Percentiles rank a stretch among this genome's conserved stretches.
Conservation (phyloP, 2,888 invertebrate species). For the Halocaridina rubra region DNA sequence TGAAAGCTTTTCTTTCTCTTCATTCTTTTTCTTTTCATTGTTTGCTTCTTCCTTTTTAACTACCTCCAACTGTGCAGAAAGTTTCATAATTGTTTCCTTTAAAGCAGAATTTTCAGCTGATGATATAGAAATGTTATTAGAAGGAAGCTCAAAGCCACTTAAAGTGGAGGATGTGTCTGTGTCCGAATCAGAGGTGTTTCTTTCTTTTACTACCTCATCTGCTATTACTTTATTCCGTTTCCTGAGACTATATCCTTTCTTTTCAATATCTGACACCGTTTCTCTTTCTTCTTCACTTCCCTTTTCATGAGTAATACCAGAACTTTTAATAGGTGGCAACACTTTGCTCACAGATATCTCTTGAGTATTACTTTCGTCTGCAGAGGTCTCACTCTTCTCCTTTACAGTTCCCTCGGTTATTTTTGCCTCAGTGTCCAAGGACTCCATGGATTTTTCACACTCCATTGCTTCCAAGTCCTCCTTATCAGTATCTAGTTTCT, state of each 20-base stretch:
- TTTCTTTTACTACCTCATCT: background rate
- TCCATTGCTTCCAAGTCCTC: background rate
- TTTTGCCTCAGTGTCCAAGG: background rate
- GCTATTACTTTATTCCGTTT: background rate
- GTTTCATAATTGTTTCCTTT: conserved; percentile 37
- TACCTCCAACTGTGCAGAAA: conserved; percentile 25
- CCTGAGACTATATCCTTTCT: background rate
- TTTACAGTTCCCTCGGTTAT: background rate
- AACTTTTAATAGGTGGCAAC: background rate
- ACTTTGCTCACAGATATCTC: background rate
- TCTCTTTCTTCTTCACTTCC: background rate
- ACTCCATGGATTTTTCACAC: background rate
- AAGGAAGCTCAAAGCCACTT: conserved; percentile 31
- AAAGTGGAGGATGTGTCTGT: conserved; percentile 38
- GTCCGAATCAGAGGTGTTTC: conserved; percentile 18
- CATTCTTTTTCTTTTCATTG: background rate
- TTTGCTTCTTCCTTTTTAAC: background rate
- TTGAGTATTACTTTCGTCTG: background rate
- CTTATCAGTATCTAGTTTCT: conserved; percentile 50
- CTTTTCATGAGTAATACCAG: background rate
- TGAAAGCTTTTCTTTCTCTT: background rate
- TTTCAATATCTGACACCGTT: background rate
- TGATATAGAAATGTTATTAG: conserved; percentile 12
- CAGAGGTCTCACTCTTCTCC: background rate
- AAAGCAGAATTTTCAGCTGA: conserved; percentile 6